Evolutionary conservation across 2,113 vertebrate species (phyloP).

Genomic region (Hippocampus mohnikei): DNA sequence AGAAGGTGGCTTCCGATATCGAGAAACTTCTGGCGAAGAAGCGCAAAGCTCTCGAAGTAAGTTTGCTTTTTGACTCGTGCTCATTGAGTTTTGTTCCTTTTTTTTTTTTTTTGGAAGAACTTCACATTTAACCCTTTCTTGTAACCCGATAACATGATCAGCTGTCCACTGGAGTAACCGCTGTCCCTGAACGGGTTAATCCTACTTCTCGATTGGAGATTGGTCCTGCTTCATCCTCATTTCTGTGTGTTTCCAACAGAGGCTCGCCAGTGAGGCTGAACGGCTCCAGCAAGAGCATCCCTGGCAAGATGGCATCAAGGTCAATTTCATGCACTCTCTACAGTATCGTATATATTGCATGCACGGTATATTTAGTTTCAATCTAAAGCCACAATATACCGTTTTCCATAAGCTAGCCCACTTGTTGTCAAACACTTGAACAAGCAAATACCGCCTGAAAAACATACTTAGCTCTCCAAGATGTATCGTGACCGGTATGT

Average conservation of each 20-base stretch:
- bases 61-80: constrained; percentile 22
- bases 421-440: too few relatives aligned
- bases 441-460: too few relatives aligned
- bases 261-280: constrained; percentile 87
- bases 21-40: constrained; percentile 95
- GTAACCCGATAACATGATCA: too few relatives aligned
- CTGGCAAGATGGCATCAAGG: constrained; percentile 96
- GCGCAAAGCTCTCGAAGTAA: constrained; percentile 92
- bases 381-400: background rate
- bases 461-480: too few relatives aligned
- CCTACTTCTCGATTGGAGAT: background rate
- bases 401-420: too few relatives aligned
- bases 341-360: background rate
- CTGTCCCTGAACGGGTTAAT: background rate
- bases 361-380: too few relatives aligned
- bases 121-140: too few relatives aligned
- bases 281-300: constrained; percentile 87
- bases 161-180: too few relatives aligned
- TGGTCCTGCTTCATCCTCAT: background rate
- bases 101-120: background rate
- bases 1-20: constrained; percentile 92
- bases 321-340: constrained; percentile 51
- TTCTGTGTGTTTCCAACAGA: constrained; percentile 64
- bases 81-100: background rate
- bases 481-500: too few relatives aligned